Conservation (phyloP, 1,140 invertebrate genomes). For the Teleopsis dalmanni region DNA sequence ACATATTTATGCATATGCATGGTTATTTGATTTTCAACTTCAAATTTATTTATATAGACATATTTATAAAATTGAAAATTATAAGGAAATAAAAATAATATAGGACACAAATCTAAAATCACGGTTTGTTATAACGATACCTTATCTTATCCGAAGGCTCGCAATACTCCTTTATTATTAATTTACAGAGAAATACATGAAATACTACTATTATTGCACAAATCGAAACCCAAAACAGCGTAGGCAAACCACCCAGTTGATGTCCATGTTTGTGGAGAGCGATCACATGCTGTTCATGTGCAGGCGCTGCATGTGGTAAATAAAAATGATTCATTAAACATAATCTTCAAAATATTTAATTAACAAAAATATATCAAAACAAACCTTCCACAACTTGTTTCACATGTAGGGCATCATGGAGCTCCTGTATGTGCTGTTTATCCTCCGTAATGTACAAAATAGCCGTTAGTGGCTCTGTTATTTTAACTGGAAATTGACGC, state of each 20-base stretch:
- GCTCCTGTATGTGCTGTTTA: conserved; percentile 82
- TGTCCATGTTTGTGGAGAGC: conserved; percentile 88
- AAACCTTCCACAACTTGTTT: conserved; percentile 76
- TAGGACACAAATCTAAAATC: conserved; percentile 34
- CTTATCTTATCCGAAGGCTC: conserved; percentile 58
- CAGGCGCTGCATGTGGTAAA: conserved; percentile 61
- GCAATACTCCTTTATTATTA: conserved; percentile 88
- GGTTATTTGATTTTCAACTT: too few species aligned
- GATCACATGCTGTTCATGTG: conserved; percentile 87
- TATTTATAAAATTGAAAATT: neutral
- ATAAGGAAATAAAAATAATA: neutral
- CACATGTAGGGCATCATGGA: conserved; percentile 85
- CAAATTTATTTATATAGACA: neutral
- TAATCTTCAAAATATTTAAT: neutral
- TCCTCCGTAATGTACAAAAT: conserved; percentile 90
- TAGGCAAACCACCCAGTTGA: conserved; percentile 80
- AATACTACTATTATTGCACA: conserved; percentile 85
- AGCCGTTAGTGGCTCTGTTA: conserved; percentile 84
- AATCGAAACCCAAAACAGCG: conserved; percentile 88
- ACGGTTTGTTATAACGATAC: conserved; percentile 58
- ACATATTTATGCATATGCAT: too few species aligned
- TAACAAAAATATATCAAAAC: neutral
- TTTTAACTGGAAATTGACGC: conserved; percentile 80
- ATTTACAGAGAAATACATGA: conserved; percentile 88
- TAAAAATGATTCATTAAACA: neutral